Base-by-base conservation (phyloP, 2,113 vertebrate genomes). In the Apteryx owenii region DNA sequence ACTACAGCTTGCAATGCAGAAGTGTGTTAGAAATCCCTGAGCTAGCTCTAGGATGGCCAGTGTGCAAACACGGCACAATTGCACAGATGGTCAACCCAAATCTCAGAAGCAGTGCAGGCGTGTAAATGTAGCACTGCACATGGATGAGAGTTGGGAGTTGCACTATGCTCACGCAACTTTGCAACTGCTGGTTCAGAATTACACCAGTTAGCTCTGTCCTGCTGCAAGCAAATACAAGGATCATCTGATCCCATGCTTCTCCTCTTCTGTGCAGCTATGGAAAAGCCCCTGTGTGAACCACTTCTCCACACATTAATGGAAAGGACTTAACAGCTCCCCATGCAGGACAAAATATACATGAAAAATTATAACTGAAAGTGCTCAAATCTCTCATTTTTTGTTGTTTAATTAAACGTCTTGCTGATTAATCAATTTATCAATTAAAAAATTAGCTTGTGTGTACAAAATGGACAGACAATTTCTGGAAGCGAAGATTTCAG, bases 61-160 rank as follows among this genome's bases (percentile, higher is more conserved):
- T 0, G 1, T 20, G 38, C 26, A 64, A 75, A 50, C 33, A 3
- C 0, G 2, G 40, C 66, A n/a, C 62, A 29, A 6, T 56, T 9
- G 50, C 3, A 4, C 25, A 42, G 76, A 11, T n/a, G 53, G 36
- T 46, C 38, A 65, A 10, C 33, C 15, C 12, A 9, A 78, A 61
- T 29, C 8, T 48, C 61, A 15, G 26, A 40, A 42, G 23, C 3
- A n/a, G 18, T 3, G 1, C 31, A 60, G 10, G 8, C 51, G 38
- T 19, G 58, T 28, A 3, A 2, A 3, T 36, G 44, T 38, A 81
- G 72, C n/a, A 12, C n/a, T 21, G 16, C 9, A 5, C 7, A 14
- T 65, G 31, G 9, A 79, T 17, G 7, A 83, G 53, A 85, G 21
- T 42, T 40, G 62, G 12, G 42, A 85, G 48, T 4, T 88, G 62